These are phyloP conservation scores for Acomys russatus DNA, from an alignment of 2,797 vertebrate species.

Conservation along the genomic window DNA sequence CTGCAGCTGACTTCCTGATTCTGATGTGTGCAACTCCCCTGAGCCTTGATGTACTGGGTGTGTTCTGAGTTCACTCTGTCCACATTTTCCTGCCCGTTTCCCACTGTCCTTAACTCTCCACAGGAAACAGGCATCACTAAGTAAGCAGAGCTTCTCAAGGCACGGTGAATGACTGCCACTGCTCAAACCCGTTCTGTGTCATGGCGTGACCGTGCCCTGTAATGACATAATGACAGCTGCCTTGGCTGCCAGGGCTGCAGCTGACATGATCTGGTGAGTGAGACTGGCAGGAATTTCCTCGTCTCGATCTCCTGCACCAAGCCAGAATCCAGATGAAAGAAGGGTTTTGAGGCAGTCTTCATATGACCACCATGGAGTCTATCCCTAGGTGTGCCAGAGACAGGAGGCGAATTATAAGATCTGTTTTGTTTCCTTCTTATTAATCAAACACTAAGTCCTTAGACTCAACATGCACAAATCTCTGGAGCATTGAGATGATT, in stretches of 20 bases:
- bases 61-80: background rate
- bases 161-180: background rate
- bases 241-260: background rate
- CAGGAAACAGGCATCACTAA: background rate
- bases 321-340: background rate
- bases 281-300: background rate
- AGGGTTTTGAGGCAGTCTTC: background rate
- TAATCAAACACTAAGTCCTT: background rate
- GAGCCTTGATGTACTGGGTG: accelerated
- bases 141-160: background rate
- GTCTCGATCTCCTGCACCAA: background rate
- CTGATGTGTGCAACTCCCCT: background rate
- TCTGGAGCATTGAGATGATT: background rate
- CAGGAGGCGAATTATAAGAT: background rate
- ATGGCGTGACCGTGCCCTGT: too few relatives aligned
- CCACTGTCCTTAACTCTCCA: background rate
- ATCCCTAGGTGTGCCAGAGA: background rate
- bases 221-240: background rate
- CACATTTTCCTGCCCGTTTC: background rate
- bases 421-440: background rate
- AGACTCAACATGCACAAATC: background rate
- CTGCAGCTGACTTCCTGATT: background rate
- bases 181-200: background rate
- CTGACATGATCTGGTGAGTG: background rate
- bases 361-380: background rate